Conservation (phyloP, 2,888 invertebrate genomes). For the Allacma fusca region DNA sequence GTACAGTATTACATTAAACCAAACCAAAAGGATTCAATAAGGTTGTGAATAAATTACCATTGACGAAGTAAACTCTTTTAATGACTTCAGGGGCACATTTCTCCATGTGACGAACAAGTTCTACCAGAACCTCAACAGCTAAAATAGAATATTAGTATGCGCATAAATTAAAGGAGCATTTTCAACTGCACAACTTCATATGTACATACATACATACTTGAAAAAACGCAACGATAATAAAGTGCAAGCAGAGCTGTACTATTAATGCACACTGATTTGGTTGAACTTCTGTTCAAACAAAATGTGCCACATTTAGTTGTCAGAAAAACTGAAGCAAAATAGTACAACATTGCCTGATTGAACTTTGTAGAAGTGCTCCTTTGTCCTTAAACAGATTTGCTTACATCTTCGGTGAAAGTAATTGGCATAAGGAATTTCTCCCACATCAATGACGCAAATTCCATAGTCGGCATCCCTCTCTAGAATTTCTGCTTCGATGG, state of each 20-base stretch:
- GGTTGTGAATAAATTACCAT: conserved; percentile 26
- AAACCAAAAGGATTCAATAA: background rate
- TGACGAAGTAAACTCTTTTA: conserved; percentile 37
- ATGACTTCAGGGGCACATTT: conserved; percentile 36
- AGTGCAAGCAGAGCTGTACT: no score
- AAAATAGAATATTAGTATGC: background rate
- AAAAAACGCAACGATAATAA: no score
- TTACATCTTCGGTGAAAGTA: conserved; percentile 38
- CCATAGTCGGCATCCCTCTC: conserved; percentile 40
- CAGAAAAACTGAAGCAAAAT: no score
- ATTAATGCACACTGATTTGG: no score
- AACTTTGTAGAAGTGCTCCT: no score
- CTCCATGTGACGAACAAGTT: conserved; percentile 33
- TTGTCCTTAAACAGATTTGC: no score
- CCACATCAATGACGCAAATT: conserved; percentile 34
- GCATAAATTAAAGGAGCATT: background rate
- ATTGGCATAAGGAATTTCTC: conserved; percentile 39
- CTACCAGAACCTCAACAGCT: conserved; percentile 40
- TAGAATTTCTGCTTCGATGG: conserved; percentile 24
- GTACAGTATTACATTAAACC: no score
- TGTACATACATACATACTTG: no score
- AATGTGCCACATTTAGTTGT: no score
- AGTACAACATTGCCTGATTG: no score
- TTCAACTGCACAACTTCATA: background rate
- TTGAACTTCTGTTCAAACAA: no score